Base-by-base conservation (phyloP, 2,888 invertebrate species). In the Plagodis dolabraria region DNA sequence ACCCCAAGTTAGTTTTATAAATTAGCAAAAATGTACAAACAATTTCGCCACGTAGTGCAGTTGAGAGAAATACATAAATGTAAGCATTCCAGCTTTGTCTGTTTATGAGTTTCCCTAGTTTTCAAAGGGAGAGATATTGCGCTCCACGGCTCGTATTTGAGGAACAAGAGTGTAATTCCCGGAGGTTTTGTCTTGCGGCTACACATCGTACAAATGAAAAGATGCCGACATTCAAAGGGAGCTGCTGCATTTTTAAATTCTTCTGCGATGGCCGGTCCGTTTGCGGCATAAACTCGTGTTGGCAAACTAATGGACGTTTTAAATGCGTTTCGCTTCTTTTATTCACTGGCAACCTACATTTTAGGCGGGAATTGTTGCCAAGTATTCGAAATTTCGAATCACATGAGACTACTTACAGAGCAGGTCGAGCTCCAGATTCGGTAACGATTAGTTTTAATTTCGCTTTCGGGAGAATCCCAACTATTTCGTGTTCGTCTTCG, bases 161-260 rank as follows among this genome's bases (percentile, higher is more conserved):
- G 80, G 79, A 85, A 87, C 85, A 86, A 85, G 87, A 87, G 85
- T 82, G 86, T 88, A 89, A 89, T 88, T 89, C 86, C 86, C 86
- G 79, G 82, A 77, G 85, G 89, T 89, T 89, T 89, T 90, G 89
- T 90, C 87, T 89, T 82, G 84, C 79, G 83, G 83, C 82, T 79
- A 80, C 81, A 83, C 83, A 79, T 81, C 77, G 75, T 81, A 85
- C 85, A 86, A 89, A 90, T 89, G 87, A 85, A 84, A 88, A 87
- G 87, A 86, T 77, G 84, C 72, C 80, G 77, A 76, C 83, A 75
- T 85, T 85, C 86, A 89, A 88, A 88, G 85, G 72, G 74, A 63
- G 72, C 69, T 77, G 75, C 67, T 88, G 82, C 85, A 89, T 89
- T 89, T 89, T 90, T 87, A 87, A 87, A 86, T 78, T 78, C 74